phyloP scores from a whole-genome alignment of 2,888 invertebrate species.

The Dynastes maya region DNA sequence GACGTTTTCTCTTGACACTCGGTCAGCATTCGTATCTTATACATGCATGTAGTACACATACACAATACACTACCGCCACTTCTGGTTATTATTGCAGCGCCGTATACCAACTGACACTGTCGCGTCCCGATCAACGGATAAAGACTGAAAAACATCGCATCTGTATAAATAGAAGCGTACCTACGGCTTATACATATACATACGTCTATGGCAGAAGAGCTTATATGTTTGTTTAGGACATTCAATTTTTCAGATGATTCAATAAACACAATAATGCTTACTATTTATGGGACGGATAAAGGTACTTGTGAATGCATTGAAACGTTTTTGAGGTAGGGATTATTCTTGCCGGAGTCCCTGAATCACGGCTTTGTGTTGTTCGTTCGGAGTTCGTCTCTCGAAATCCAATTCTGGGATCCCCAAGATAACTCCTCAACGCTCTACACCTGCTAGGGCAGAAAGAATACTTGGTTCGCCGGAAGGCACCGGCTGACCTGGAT shows the following conservation, averaged over 20 bases:
- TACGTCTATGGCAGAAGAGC: conserved; percentile 46
- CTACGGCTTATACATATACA: conserved; percentile 40
- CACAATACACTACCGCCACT: conserved; percentile 33
- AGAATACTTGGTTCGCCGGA: conserved; percentile 46
- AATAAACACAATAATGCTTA: conserved; percentile 64
- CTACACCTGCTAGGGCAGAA: conserved; percentile 49
- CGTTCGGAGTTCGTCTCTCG: conserved; percentile 48
- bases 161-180: conserved; percentile 53
- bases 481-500: conserved; percentile 44
- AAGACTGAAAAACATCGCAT: conserved; percentile 54
- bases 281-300: conserved; percentile 64
- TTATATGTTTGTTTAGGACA: conserved; percentile 64
- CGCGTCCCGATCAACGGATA: conserved; percentile 51
- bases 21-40: conserved; percentile 31
- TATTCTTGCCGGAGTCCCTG: conserved; percentile 49
- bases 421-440: conserved; percentile 44
- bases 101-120: conserved; percentile 51
- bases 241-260: conserved; percentile 66
- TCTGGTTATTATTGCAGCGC: conserved; percentile 44
- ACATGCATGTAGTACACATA: conserved; percentile 2
- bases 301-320: conserved; percentile 63
- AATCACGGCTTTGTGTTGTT: conserved; percentile 53
- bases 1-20: conserved; percentile 47
- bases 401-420: conserved; percentile 53
- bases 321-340: conserved; percentile 55